These are phyloP conservation scores for Ostrea edulis DNA, from an alignment of 1,140 invertebrate species.

Conservation along the genomic window DNA sequence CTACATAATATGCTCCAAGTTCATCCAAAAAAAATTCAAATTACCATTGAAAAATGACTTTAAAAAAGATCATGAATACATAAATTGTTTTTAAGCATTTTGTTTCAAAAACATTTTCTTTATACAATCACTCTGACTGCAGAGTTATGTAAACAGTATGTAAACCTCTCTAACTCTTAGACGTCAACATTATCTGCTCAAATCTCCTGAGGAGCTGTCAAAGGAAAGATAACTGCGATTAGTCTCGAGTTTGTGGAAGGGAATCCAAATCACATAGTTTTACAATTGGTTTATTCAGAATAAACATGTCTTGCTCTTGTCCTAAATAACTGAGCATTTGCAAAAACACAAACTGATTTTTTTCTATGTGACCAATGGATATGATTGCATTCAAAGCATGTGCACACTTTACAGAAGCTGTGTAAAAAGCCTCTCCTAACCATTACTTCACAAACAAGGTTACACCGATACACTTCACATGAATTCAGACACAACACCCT, in stretches of 20 bases:
- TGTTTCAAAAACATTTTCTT: not conserved
- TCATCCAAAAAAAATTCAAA: constrained; percentile 5
- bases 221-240: constrained; percentile 73
- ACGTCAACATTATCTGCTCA: constrained; percentile 39
- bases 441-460: not conserved
- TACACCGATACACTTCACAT: not conserved
- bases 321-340: not conserved
- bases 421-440: not conserved
- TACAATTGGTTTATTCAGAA: constrained; percentile 7
- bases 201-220: constrained; percentile 47
- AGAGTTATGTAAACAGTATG: not conserved
- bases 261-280: not conserved
- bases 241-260: constrained; percentile 57
- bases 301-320: not conserved
- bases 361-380: not conserved
- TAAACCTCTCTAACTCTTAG: constrained; percentile 1
- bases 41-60: not conserved
- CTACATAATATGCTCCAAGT: not conserved
- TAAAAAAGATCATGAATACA: not conserved
- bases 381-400: not conserved
- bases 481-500: no score
- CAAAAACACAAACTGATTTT: no score
- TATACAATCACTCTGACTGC: constrained; percentile 1
- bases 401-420: not conserved
- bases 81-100: not conserved